Evolutionary conservation across 2,113 vertebrate genomes (phyloP).

Genomic region (Malurus cyaneus): DNA sequence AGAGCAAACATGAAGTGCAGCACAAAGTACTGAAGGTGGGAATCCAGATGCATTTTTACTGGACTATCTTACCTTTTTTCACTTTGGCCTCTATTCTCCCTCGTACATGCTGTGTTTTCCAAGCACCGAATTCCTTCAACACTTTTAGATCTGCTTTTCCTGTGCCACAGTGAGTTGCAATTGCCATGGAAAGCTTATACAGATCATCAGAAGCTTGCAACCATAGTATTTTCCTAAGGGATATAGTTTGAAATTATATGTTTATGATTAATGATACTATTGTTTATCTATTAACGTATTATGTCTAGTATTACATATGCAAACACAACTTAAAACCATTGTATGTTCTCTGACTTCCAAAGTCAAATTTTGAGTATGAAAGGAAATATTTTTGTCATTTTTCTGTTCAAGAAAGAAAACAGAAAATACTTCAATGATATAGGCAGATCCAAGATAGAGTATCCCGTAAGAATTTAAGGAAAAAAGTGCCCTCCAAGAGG

Average conservation of each 20-base stretch:
- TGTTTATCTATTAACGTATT: not conserved
- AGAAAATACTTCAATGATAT: not conserved
- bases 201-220: not conserved
- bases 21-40: not conserved
- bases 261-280: not conserved
- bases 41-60: not conserved
- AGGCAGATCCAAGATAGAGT: not conserved
- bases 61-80: not conserved
- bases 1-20: not conserved
- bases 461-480: not conserved
- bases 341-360: not conserved
- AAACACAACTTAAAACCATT: not conserved
- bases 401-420: not conserved
- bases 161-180: not conserved
- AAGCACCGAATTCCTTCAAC: not conserved
- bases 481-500: not conserved
- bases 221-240: not conserved
- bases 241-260: not conserved
- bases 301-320: no score
- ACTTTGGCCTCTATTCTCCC: not conserved
- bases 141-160: not conserved
- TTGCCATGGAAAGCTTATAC: not conserved
- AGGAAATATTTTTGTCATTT: not conserved
- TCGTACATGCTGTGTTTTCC: accelerated
- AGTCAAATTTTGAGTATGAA: not conserved